These are phyloP conservation scores for Typhlichthys subterraneus DNA, from an alignment of 2,797 vertebrate genomes.

Conservation along the genomic window DNA sequence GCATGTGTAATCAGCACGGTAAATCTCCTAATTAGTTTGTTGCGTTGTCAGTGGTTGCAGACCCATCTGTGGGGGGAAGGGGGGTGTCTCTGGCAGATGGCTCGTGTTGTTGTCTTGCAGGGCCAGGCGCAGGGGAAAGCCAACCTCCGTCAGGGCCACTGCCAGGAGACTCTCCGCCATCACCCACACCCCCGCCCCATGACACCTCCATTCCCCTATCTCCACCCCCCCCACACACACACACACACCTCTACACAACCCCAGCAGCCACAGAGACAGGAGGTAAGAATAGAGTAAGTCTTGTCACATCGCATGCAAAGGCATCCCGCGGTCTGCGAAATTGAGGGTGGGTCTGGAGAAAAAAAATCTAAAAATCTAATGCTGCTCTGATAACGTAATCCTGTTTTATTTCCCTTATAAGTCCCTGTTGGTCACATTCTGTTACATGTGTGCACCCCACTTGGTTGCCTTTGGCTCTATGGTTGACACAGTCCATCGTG, in stretches of 20 bases:
- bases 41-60: slow-evolving; percentile 60
- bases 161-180: slow-evolving; percentile 38
- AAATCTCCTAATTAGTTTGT: slow-evolving; percentile 72
- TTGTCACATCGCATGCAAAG: slow-evolving; percentile 77
- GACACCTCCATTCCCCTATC: background rate
- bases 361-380: slow-evolving; percentile 22
- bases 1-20: slow-evolving; percentile 66
- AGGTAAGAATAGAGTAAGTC: slow-evolving; percentile 80
- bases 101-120: slow-evolving; percentile 54
- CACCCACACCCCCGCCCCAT: slow-evolving; percentile 1
- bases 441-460: slow-evolving; percentile 67
- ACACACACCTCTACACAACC: slow-evolving; percentile 13
- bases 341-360: slow-evolving; percentile 44
- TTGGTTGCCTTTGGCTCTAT: slow-evolving; percentile 48
- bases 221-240: background rate
- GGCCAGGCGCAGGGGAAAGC: slow-evolving; percentile 39
- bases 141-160: slow-evolving; percentile 56
- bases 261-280: slow-evolving; percentile 62
- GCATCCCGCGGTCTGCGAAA: slow-evolving; percentile 54
- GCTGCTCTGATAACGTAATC: slow-evolving; percentile 39
- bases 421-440: slow-evolving; percentile 69
- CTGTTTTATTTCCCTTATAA: slow-evolving; percentile 49
- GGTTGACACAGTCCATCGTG: slow-evolving; percentile 64
- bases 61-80: slow-evolving; percentile 30
- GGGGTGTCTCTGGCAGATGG: slow-evolving; percentile 60